Base-by-base conservation (phyloP, 2,888 invertebrate species). In the Belgica antarctica region DNA sequence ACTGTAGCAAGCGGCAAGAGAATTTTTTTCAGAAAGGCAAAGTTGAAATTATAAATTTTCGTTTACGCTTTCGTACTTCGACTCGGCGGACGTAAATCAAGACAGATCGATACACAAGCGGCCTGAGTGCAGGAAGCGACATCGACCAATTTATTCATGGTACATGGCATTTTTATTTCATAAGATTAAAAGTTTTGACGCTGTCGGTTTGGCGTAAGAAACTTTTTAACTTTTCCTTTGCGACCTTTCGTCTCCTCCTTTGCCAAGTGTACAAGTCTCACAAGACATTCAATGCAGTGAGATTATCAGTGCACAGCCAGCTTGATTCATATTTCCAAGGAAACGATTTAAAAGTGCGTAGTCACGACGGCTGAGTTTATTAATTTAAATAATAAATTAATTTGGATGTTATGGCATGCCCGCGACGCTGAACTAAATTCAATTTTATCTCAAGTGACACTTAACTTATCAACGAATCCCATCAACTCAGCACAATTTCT, bases 101-200 rank as follows among this genome's bases (percentile, higher is more conserved):
- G n/a, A 41, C 4, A 41, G 41, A 41, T 41, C 41, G 41, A 41
- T 41, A 15, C 41, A 15, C 41, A 41, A 41, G 41, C 15, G 15
- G 41, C n/a, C n/a, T n/a, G n/a, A n/a, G n/a, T 15, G 41, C n/a
- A 3, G 41, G 41, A 41, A 15, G 41, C 41, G 41, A 41, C n/a
- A 41, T n/a, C 41, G 41, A 41, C n/a, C 3, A 41, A 41, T 59
- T 59, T 59, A 68, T 68, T 68, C 47, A 57, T 57, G 57, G 47
- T 68, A 31, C 68, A 68, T 47, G 57, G 34, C 34, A 68, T 34
- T 57, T 68, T 68, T 68, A 68, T 68, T 68, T 47, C 19, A n/a
- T 31, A 25, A 68, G 68, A 68, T 68, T 68, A 68, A 68, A 68
- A 68, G n/a, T 68, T 66, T 68, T 57, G 22, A 4, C 28, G 52